A percentile compares a stretch with the other conserved stretches of the same genome.
Conservation (phyloP, 2,888 invertebrate species). For the Sympetrum striolatum region DNA sequence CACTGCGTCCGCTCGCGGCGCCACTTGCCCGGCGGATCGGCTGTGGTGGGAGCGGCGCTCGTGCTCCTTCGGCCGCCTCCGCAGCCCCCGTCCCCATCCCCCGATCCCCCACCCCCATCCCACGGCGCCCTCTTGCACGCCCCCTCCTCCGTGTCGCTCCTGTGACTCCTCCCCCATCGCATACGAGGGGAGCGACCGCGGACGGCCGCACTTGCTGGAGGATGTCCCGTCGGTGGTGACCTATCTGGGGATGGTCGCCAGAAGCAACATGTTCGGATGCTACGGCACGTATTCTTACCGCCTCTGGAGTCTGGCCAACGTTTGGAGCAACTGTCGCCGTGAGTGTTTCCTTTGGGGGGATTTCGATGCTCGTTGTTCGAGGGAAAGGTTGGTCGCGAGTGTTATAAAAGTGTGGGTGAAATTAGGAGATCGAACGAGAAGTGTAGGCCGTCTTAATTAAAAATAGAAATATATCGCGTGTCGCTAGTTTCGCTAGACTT, state of each 20-base stretch:
- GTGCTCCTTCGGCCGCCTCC: not conserved
- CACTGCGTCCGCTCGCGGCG: not conserved
- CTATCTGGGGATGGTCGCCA: constrained; percentile 72
- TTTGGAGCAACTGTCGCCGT: constrained; percentile 78
- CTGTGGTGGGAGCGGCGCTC: not conserved
- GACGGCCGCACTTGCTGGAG: not conserved
- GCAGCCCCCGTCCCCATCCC: not conserved
- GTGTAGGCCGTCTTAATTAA: not conserved
- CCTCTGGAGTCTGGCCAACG: constrained; percentile 79
- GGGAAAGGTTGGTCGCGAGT: not conserved
- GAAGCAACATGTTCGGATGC: constrained; percentile 77
- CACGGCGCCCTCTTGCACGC: too few relatives aligned
- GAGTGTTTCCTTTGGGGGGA: constrained; percentile 60
- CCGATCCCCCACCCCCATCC: not conserved
- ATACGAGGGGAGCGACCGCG: not conserved
- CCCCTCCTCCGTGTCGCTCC: not conserved
- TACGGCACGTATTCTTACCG: constrained; percentile 79
- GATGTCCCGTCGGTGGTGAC: constrained; percentile 22
- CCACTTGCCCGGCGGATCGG: constrained; percentile 3
- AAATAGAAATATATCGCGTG: too few relatives aligned
- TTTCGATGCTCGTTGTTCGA: not conserved
- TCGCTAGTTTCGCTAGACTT: too few relatives aligned
- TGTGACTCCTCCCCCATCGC: not conserved
- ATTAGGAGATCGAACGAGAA: not conserved
- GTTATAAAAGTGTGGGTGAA: not conserved